Evolutionary conservation across 2,888 invertebrate genomes (phyloP), one percentile per base, ranked within the genome.

Genomic region (Acrobasis consociella): DNA sequence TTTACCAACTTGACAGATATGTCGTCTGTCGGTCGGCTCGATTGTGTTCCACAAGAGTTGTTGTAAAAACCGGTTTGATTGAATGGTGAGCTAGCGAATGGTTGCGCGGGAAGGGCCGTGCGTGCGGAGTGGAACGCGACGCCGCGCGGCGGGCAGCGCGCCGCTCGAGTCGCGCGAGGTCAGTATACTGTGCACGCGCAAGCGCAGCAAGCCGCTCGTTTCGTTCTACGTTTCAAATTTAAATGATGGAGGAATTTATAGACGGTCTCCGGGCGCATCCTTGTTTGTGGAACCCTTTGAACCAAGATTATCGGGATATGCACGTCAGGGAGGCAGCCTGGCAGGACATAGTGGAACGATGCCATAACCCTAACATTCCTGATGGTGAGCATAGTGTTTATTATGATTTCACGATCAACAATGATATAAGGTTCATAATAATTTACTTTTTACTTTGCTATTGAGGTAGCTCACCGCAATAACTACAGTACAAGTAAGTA

Each of bases 281-380:
- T 10, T 89, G 90, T 66, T 71, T 91, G 2, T 91, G 91, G 91
- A 89, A 91, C 66, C 90, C 91, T 0, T 75, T 85, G 63, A 86
- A 90, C 66, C 85, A 85, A 1, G 87, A 89, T 65, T 89, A 91
- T 65, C 81, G 89, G 10, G 89, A 90, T 67, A 80, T 82, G 70
- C 80, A 82, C 37, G 76, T 83, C 9, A 83, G 89, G 67, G 89
- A 89, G 37, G 83, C 83, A 55, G 90, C 91, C 46, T 91, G 91
- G 91, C 84, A 85, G 58, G 77, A 76, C 62, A 85, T 91, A 38
- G 85, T 90, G n/a, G 80, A 84, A 52, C 76, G 83, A 71, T 82
- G 80, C 65, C 83, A 88, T 64, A 80, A 82, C 67, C 76, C 61
- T 58, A 74, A 82, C 37, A 86, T 91, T 70, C 81, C 86, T 55